A percentile compares a stretch with the other conserved stretches of the same genome.
These are phyloP conservation scores for Hirtodrosophila cameraria DNA, from an alignment of 2,888 invertebrate genomes.

Conservation along the genomic window DNA sequence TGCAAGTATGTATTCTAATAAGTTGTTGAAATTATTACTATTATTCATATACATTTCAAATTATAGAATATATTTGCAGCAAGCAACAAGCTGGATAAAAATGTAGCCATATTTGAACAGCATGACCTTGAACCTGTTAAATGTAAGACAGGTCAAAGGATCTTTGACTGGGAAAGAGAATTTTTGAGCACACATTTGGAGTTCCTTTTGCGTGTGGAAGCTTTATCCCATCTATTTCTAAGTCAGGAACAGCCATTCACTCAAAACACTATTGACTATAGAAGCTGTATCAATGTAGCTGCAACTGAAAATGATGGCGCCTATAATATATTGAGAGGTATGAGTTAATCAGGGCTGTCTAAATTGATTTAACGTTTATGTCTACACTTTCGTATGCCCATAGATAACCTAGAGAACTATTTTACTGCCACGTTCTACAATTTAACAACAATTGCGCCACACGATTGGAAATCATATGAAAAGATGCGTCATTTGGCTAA, in stretches of 20 bases:
- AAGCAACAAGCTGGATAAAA: constrained; percentile 66
- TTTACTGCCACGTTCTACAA: constrained; percentile 98
- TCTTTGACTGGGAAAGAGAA: constrained; percentile 87
- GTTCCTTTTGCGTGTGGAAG: constrained; percentile 95
- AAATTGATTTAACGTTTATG: background rate
- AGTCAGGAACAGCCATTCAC: constrained; percentile 90
- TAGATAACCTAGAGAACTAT: constrained; percentile 91
- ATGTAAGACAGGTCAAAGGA: constrained; percentile 1
- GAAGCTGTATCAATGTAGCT: constrained; percentile 86
- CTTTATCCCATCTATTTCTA: constrained; percentile 94
- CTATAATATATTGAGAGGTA: constrained; percentile 88
- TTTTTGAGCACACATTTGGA: constrained; percentile 95
- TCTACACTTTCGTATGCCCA: background rate
- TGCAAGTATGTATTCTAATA: constrained; percentile 77
- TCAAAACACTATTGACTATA: constrained; percentile 85
- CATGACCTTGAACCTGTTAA: constrained; percentile 10
- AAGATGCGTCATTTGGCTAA: constrained; percentile 97
- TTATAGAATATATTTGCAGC: constrained; percentile 59
- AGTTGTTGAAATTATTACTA: too few species aligned
- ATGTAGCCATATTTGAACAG: constrained; percentile 44
- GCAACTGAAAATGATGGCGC: constrained; percentile 86
- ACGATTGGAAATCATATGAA: constrained; percentile 98
- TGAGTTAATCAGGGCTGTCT: constrained; percentile 6
- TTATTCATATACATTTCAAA: background rate
- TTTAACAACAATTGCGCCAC: constrained; percentile 97